These are phyloP conservation scores for Machaerirhynchus nigripectus DNA, from an alignment of 2,113 vertebrate species.

Conservation along the genomic window DNA sequence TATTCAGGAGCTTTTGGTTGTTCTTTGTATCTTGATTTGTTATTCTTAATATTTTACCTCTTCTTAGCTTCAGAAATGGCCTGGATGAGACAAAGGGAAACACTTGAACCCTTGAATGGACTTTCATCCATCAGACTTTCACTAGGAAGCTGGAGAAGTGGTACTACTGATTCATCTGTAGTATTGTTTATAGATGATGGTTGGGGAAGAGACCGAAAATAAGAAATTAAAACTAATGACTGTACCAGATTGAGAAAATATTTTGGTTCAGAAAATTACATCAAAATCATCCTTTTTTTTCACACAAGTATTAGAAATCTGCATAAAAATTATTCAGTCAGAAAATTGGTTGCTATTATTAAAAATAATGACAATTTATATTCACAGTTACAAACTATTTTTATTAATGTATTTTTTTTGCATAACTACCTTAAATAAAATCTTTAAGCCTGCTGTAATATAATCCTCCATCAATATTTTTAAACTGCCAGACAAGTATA, in stretches of 20 bases:
- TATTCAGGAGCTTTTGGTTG: background rate
- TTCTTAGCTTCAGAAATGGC: background rate
- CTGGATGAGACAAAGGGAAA: background rate
- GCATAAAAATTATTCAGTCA: background rate
- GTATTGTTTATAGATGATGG: background rate
- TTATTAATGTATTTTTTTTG: background rate
- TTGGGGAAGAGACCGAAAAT: background rate
- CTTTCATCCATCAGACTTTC: background rate
- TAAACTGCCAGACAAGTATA: background rate
- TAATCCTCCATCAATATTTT: background rate
- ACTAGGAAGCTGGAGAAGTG: background rate
- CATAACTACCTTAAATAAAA: background rate
- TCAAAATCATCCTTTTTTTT: background rate
- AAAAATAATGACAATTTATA: background rate
- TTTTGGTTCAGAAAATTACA: constrained; percentile 13
- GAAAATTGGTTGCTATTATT: background rate
- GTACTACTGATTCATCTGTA: background rate
- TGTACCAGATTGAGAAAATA: background rate
- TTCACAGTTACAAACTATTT: background rate
- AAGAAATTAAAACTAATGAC: constrained; percentile 11
- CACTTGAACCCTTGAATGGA: background rate
- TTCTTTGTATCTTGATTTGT: background rate
- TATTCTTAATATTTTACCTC: background rate
- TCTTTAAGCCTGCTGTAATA: background rate
- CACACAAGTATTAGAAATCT: background rate